Evolutionary conservation across 2,888 invertebrate species (phyloP).

Genomic region (Tineola bisselliella): DNA sequence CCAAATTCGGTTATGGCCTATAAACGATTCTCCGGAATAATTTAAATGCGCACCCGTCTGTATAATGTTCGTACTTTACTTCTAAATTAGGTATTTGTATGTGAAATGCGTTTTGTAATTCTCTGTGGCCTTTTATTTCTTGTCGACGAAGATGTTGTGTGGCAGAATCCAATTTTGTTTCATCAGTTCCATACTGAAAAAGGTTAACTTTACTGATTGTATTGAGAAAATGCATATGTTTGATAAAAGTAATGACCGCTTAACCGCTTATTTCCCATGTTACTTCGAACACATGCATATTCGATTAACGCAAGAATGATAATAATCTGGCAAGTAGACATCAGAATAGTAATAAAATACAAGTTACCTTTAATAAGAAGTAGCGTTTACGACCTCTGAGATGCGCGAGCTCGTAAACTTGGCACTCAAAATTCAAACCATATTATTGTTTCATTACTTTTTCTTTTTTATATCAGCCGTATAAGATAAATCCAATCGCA

Average conservation of each 20-base stretch:
- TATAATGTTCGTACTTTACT: slow-evolving; percentile 66
- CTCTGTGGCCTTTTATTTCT: slow-evolving; percentile 53
- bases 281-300: not conserved
- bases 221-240: not conserved
- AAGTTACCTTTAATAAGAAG: slow-evolving; percentile 14
- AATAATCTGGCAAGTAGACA: slow-evolving; percentile 10
- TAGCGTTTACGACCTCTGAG: slow-evolving; percentile 14
- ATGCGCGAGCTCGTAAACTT: slow-evolving; percentile 13
- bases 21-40: slow-evolving; percentile 68
- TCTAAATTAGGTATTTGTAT: slow-evolving; percentile 67
- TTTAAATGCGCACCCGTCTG: slow-evolving; percentile 65
- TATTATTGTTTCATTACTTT: slow-evolving; percentile 9
- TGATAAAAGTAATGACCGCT: not conserved
- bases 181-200: not conserved
- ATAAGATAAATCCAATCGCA: slow-evolving; percentile 7
- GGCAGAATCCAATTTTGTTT: not conserved
- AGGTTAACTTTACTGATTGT: not conserved
- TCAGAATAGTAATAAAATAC: slow-evolving; percentile 13
- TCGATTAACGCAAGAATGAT: slow-evolving; percentile 12
- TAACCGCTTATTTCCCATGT: not conserved
- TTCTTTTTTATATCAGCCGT: not conserved
- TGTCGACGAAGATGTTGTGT: slow-evolving; percentile 24
- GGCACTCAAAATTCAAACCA: slow-evolving; percentile 14
- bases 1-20: slow-evolving; percentile 69
- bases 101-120: slow-evolving; percentile 65